Evolutionary conservation across 2,797 vertebrate species (phyloP), one percentile per base, ranked within the genome.

Genomic region (Melanotaenia nigrans): DNA sequence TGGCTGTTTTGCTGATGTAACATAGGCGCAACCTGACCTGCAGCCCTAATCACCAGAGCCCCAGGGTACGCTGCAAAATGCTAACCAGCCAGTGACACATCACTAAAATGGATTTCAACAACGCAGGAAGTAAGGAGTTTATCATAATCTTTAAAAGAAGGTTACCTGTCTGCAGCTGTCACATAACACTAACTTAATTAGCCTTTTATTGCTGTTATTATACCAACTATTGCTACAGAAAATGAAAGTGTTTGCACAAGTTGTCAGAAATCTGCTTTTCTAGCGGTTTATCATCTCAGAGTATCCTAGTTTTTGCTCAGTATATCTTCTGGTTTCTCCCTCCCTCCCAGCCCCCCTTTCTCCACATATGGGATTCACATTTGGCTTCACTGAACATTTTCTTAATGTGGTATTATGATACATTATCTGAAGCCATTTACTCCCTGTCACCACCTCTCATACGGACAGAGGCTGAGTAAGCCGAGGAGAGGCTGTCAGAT

Each of bases 291-390:
- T 91, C 87, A 82, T 79, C 72, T 69, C 53, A 5, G 38, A 57
- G 49, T 25, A 55, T 55, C 63, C 16, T 3, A 22, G 33, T 35
- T 61, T 71, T 61, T 61, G 38, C 49, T 67, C 40, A 56, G 18
- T 51, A 36, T 57, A 61, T 74, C 66, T 54, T n/a, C 69, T 73
- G 65, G 70, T 64, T 13, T 63, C 61, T 45, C 47, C n/a, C n/a
- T 2, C 58, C 53, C 42, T 71, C 65, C 85, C 65, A 59, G 14
- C 82, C 86, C 71, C 65, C 66, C 42, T 7, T 58, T 73, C 51
- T 33, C 32, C 51, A 14, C 90, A 90, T 85, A 87, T 93, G 92
- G 90, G 91, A 92, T 91, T 91, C 85, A 73, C 89, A 92, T 93
- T 92, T 91, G 86, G 87, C 84, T 63, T 16, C 1, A 14, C 56